Conservation (phyloP, 2,113 vertebrate genomes). For the Odocoileus virginianus region DNA sequence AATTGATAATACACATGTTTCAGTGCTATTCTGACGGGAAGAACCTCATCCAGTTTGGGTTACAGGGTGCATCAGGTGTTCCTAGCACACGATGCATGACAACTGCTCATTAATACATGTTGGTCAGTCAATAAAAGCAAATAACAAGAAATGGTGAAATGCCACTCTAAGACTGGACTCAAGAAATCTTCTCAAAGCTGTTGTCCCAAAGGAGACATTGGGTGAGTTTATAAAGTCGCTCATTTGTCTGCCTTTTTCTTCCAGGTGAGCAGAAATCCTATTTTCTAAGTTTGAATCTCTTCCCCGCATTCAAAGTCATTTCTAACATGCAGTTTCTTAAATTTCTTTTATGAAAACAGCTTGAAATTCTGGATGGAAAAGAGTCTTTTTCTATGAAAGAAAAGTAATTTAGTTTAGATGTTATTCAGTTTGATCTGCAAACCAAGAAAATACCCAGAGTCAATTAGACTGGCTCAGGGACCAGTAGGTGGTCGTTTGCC, state of each 20-base stretch:
- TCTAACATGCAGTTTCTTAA: background rate
- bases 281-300: conserved; percentile 25
- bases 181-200: background rate
- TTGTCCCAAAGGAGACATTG: background rate
- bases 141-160: background rate
- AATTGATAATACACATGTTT: no score
- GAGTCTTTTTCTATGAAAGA: background rate
- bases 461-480: background rate
- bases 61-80: background rate
- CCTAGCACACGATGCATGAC: background rate
- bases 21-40: background rate
- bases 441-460: conserved; percentile 5
- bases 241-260: background rate
- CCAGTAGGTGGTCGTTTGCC: background rate
- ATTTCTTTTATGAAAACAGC: background rate
- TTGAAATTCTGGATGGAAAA: conserved; percentile 28
- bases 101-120: background rate
- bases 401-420: background rate
- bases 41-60: background rate
- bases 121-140: background rate
- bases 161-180: background rate
- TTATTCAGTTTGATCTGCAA: conserved; percentile 4
- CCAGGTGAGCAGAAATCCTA: background rate
- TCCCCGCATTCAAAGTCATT: background rate
- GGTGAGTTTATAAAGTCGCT: background rate